Evolutionary conservation across 2,888 invertebrate genomes (phyloP).

Genomic region (Drosophila demipolita): DNA sequence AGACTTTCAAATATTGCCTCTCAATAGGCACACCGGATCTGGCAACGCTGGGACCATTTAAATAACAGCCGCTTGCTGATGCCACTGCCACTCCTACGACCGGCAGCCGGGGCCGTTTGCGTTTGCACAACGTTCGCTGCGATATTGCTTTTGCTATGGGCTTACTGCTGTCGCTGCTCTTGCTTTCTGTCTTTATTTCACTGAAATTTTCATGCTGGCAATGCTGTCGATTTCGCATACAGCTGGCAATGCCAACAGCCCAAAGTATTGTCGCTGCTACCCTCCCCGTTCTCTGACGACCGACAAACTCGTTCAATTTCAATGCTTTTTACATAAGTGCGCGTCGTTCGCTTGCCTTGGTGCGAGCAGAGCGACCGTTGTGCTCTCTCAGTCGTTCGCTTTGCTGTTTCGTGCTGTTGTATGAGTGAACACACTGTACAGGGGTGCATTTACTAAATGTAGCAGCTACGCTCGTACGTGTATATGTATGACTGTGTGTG

Average conservation of each 20-base stretch:
- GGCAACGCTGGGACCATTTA: constrained; percentile 60
- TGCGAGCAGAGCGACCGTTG: constrained; percentile 28
- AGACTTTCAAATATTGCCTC: constrained; percentile 52
- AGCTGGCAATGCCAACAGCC: constrained; percentile 58
- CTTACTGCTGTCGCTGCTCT: constrained; percentile 35
- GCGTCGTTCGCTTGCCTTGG: constrained; percentile 51
- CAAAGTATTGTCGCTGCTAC: constrained; percentile 39
- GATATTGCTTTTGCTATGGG: constrained; percentile 54
- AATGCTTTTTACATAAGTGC: constrained; percentile 78
- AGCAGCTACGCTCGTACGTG: constrained; percentile 12
- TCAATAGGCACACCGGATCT: constrained; percentile 35
- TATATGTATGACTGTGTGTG: constrained; percentile 20
- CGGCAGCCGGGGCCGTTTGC: constrained; percentile 61
- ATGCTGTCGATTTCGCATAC: constrained; percentile 43
- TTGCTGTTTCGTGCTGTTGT: constrained; percentile 30
- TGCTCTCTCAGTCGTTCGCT: constrained; percentile 15
- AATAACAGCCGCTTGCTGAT: constrained; percentile 63
- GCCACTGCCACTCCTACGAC: constrained; percentile 64
- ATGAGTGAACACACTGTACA: constrained; percentile 53
- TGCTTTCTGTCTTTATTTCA: constrained; percentile 57
- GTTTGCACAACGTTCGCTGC: constrained; percentile 69
- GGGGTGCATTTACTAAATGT: constrained; percentile 73
- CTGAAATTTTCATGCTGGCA: constrained; percentile 61
- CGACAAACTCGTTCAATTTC: constrained; percentile 77
- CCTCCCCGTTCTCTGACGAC: constrained; percentile 32